Evolutionary conservation across 2,113 vertebrate genomes (phyloP), one percentile per base, ranked within the genome.

Genomic region (Eretmochelys imbricata): DNA sequence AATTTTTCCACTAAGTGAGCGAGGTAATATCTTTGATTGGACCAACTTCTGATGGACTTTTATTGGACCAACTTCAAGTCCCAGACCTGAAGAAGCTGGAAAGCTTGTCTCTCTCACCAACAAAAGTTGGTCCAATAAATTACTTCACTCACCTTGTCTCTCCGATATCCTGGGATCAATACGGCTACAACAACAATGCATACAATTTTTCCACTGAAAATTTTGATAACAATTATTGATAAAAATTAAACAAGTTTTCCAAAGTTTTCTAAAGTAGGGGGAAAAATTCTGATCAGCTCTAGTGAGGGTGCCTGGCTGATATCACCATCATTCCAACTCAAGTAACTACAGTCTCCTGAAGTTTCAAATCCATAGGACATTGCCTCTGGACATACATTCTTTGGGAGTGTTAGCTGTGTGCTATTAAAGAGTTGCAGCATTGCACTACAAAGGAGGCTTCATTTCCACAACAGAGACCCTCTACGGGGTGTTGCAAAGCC

Each of bases 391-490:
- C 82, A 79, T 5, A 31, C 62, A 42, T 42, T 89, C 12, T 24
- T 90, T 76, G 5, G 79, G 48, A 90, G 92, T 50, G 76, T 85
- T 57, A n/a, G 19, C 51, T 80, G 87, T 90, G 65, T 79, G 75
- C 10, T 88, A 2, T 75, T 78, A 79, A 29, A 81, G 80, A 5
- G 22, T 84, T 35, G 16, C 62, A n/a, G 35, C 16, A 35, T 8
- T 92, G 86, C 31, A 89, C 65, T 13, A 81, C 75, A 46, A 75
- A 95, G 72, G 50, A 81, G 13, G 24, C 87, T 51, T 17, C 88
- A 87, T 83, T 94, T 94, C 89, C 89, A 9, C 20, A 80, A 62
- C 81, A 95, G 78, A 92, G 29, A 13, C 38, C 42, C 38, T 65
- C 81, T 90, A 72, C 55, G 86, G 75, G 84, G 82, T 22, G 55